Conservation (phyloP, 1,140 invertebrate genomes). For the Leptoteleia sp. region DNA sequence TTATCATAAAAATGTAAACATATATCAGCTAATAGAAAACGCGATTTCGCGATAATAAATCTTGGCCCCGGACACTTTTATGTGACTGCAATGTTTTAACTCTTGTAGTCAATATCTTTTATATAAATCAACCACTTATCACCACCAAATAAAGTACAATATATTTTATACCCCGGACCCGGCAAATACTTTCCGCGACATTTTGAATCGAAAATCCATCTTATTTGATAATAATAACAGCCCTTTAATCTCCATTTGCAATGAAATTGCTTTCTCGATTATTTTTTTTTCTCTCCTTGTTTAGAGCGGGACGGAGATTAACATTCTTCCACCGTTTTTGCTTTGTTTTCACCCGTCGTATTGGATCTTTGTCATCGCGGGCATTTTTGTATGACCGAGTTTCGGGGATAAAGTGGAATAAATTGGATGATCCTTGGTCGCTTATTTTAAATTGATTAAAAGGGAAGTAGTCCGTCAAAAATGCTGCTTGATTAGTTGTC, state of each 20-base stretch:
- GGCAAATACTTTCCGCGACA: too few relatives aligned
- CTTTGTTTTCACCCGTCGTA: too few relatives aligned
- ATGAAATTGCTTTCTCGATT: not conserved
- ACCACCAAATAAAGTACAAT: constrained; percentile 31
- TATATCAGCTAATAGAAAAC: constrained; percentile 34
- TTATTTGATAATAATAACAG: not conserved
- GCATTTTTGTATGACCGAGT: constrained; percentile 4
- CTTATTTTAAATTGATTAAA: constrained; percentile 23
- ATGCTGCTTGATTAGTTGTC: constrained; percentile 1
- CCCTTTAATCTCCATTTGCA: not conserved
- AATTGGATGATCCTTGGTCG: not conserved
- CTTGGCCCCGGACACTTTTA: constrained; percentile 39
- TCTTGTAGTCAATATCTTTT: constrained; percentile 37
- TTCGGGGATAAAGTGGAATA: constrained; percentile 11
- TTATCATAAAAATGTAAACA: constrained; percentile 54
- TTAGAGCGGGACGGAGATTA: not conserved
- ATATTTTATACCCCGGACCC: constrained; percentile 19
- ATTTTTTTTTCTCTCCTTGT: not conserved
- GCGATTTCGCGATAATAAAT: constrained; percentile 34
- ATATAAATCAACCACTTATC: constrained; percentile 55
- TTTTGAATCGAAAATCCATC: too few relatives aligned
- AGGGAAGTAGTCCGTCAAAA: not conserved
- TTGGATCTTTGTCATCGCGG: too few relatives aligned
- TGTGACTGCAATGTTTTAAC: constrained; percentile 55
- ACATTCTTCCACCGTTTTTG: constrained; percentile 3